Evolutionary conservation across 2,888 invertebrate genomes (phyloP).

Genomic region (Callyntrura guangdongensis): DNA sequence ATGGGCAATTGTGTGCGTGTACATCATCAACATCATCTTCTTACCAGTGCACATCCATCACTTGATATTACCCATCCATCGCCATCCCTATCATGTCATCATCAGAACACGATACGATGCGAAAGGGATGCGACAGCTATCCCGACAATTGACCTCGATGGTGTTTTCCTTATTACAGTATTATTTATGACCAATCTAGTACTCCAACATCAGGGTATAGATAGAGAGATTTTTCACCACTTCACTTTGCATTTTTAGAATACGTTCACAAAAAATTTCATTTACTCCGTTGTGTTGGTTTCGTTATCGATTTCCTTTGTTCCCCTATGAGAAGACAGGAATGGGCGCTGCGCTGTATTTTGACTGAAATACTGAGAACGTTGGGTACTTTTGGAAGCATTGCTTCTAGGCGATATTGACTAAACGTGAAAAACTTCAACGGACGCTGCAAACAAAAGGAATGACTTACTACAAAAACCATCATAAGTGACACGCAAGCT

Average conservation of each 20-base stretch:
- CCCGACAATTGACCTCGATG: conserved; percentile 85
- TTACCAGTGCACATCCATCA: neutral
- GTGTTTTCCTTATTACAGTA: conserved; percentile 85
- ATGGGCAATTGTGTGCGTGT: conserved; percentile 29
- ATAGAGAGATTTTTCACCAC: conserved; percentile 19
- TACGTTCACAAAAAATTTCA: conserved; percentile 26
- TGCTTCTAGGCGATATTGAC: neutral
- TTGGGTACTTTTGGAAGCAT: neutral
- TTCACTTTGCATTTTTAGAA: conserved; percentile 6
- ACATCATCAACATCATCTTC: neutral
- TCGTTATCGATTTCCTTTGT: conserved; percentile 45
- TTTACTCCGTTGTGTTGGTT: neutral
- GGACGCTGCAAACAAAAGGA: neutral
- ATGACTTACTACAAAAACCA: neutral
- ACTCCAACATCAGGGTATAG: conserved; percentile 49
- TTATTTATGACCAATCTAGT: conserved; percentile 85
- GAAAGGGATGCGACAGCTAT: conserved; percentile 79
- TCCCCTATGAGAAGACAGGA: conserved; percentile 9
- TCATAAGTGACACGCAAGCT: neutral
- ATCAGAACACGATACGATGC: conserved; percentile 45
- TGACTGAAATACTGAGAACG: neutral
- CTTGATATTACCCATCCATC: conserved; percentile 44
- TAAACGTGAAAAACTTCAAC: neutral
- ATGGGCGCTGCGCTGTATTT: neutral
- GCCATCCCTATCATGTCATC: conserved; percentile 40